Conservation (phyloP, 1,140 invertebrate genomes). For the Doryteuthis pealeii region DNA sequence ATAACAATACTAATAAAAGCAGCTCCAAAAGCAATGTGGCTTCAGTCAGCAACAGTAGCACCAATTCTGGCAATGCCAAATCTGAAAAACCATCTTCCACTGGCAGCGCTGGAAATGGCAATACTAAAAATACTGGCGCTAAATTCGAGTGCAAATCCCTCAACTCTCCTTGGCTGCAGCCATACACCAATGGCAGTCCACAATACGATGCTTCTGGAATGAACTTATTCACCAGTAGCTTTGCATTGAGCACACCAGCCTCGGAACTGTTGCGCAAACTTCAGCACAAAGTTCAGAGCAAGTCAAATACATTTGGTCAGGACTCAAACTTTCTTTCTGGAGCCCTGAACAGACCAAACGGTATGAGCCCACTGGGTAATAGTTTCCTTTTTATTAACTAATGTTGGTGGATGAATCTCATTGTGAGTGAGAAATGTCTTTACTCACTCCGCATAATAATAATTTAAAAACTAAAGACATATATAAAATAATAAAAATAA, state of each 20-base stretch:
- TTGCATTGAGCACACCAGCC: slow-evolving; percentile 53
- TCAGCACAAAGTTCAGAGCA: slow-evolving; percentile 57
- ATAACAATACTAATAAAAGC: neutral
- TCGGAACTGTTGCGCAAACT: slow-evolving; percentile 58
- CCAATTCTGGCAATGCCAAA: slow-evolving; percentile 11
- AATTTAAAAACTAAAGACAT: too few species aligned
- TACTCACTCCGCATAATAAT: too few species aligned
- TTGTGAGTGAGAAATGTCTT: neutral
- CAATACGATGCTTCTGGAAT: slow-evolving; percentile 30
- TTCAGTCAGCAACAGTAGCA: slow-evolving; percentile 20
- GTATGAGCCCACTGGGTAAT: neutral
- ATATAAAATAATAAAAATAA: too few species aligned
- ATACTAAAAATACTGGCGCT: slow-evolving; percentile 1
- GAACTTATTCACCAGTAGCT: slow-evolving; percentile 38
- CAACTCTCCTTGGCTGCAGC: slow-evolving; percentile 40
- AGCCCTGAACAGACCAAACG: slow-evolving; percentile 7
- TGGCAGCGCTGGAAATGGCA: slow-evolving; percentile 1
- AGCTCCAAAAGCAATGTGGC: neutral
- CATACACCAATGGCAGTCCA: slow-evolving; percentile 29
- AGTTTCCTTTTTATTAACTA: slow-evolving; percentile 16
- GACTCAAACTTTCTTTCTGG: slow-evolving; percentile 14
- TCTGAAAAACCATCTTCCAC: neutral
- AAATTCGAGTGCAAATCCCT: neutral
- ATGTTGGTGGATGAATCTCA: neutral
- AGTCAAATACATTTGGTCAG: slow-evolving; percentile 32